phyloP scores from a whole-genome alignment of 2,797 vertebrate genomes.

The Jordanella pulchra region DNA sequence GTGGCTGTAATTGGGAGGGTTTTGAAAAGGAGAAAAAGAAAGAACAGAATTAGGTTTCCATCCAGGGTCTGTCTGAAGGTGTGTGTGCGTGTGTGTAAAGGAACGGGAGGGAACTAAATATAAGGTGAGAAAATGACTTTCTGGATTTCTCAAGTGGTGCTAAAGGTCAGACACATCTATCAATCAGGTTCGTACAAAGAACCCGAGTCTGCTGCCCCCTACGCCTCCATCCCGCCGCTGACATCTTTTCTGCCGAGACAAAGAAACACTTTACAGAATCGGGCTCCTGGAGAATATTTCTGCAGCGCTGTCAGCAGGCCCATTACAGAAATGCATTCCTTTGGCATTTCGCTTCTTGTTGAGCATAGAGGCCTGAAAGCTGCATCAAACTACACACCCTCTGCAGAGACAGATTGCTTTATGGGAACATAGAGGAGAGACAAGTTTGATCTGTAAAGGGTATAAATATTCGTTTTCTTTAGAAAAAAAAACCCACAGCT shows the following conservation, averaged over 20 bases:
- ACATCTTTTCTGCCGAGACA: slow-evolving; percentile 51
- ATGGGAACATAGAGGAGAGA: slow-evolving; percentile 37
- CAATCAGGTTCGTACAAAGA: slow-evolving; percentile 66
- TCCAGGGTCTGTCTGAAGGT: slow-evolving; percentile 53
- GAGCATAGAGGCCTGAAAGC: slow-evolving; percentile 39
- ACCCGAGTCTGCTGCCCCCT: slow-evolving; percentile 12
- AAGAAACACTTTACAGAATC: slow-evolving; percentile 70
- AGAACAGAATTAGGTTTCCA: slow-evolving; percentile 81
- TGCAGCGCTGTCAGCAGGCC: slow-evolving; percentile 64
- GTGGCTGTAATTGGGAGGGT: slow-evolving; percentile 82
- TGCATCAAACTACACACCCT: slow-evolving; percentile 33
- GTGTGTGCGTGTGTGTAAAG: slow-evolving; percentile 40
- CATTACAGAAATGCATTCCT: slow-evolving; percentile 61
- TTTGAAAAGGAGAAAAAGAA: slow-evolving; percentile 77
- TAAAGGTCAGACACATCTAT: slow-evolving; percentile 72
- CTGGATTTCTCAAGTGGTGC: slow-evolving; percentile 67
- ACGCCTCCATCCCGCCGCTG: slow-evolving; percentile 19
- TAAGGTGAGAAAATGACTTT: slow-evolving; percentile 71
- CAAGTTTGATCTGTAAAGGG: slow-evolving; percentile 16
- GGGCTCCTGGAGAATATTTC: slow-evolving; percentile 60
- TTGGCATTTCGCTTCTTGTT: slow-evolving; percentile 55
- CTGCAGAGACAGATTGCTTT: slow-evolving; percentile 46
- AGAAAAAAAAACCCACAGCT: slow-evolving; percentile 10
- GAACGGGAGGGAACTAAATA: slow-evolving; percentile 54
- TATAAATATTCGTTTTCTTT: slow-evolving; percentile 37